Conservation (phyloP, 2,888 invertebrate species). For the Ceraclea dissimilis region DNA sequence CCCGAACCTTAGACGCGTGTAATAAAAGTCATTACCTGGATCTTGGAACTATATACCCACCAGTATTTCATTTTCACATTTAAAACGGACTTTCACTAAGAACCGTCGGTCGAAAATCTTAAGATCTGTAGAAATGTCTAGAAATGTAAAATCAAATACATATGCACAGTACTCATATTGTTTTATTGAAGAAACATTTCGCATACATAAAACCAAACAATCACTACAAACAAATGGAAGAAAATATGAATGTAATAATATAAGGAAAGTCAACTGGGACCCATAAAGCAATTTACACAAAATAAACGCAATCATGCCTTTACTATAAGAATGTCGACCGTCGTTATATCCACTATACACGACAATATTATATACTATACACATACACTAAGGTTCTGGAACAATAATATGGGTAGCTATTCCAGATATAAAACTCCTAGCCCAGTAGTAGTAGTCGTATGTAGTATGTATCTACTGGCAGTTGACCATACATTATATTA, state of each 20-base stretch:
- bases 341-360: not conserved
- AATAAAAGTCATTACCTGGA: too few species aligned
- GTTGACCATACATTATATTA: conserved; percentile 17
- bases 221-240: not conserved
- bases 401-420: not conserved
- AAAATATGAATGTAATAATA: conserved; percentile 1
- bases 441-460: not conserved
- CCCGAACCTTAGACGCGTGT: too few species aligned
- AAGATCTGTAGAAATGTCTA: too few species aligned
- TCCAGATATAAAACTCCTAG: not conserved
- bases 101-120: too few species aligned
- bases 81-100: too few species aligned
- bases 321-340: conserved; percentile 6
- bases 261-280: not conserved
- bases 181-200: too few species aligned
- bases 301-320: conserved; percentile 7
- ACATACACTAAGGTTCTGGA: not conserved
- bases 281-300: conserved; percentile 3
- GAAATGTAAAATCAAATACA: too few species aligned
- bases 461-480: not conserved
- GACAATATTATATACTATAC: too few species aligned
- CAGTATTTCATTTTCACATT: too few species aligned
- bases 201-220: not conserved
- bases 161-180: too few species aligned
- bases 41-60: too few species aligned